These are phyloP conservation scores for Gasterosteus nipponicus DNA, from an alignment of 2,113 vertebrate species.

Conservation along the genomic window DNA sequence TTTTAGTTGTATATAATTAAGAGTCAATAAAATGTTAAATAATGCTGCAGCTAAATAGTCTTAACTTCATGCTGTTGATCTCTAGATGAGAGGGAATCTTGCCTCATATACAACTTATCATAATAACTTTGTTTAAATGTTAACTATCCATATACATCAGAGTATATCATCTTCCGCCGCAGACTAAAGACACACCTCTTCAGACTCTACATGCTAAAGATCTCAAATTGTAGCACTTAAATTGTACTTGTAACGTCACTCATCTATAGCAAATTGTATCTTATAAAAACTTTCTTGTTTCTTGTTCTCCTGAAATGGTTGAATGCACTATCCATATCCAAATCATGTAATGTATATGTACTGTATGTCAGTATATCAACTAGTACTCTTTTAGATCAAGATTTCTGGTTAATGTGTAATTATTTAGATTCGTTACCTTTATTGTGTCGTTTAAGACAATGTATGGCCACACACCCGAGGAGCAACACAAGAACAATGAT, in stretches of 20 bases:
- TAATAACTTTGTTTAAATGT: no score
- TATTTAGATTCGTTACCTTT: conserved; percentile 39
- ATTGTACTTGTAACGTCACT: no score
- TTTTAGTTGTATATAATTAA: not conserved
- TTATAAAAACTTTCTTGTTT: no score
- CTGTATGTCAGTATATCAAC: not conserved
- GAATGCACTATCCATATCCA: no score
- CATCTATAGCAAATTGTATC: no score
- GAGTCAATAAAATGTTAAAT: not conserved
- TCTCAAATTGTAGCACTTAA: no score
- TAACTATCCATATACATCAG: not conserved
- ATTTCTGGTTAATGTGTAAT: not conserved
- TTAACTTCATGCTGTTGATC: not conserved
- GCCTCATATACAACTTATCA: not conserved
- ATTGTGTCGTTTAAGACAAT: not conserved
- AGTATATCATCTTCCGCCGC: no score
- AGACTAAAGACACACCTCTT: no score
- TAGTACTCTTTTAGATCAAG: not conserved
- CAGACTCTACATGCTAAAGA: no score
- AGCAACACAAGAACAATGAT: not conserved
- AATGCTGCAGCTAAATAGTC: not conserved
- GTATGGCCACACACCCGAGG: not conserved
- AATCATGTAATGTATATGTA: not conserved
- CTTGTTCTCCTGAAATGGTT: no score
- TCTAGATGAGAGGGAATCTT: not conserved